Conservation (phyloP, 2,888 invertebrate species). For the Lobophora halterata region DNA sequence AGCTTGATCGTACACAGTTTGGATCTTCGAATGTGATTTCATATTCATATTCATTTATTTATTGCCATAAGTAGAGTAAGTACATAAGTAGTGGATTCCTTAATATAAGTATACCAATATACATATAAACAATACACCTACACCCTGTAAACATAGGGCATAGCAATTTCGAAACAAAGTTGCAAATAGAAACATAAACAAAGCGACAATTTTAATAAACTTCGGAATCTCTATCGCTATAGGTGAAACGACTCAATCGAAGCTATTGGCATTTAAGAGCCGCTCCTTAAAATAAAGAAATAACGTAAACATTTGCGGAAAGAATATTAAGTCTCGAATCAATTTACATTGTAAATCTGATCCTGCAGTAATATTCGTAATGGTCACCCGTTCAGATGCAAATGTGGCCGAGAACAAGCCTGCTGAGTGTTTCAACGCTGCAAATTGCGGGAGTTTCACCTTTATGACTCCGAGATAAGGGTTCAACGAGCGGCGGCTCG, state of each 20-base stretch:
- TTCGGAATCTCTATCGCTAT: constrained; percentile 2
- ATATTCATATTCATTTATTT: too few species aligned
- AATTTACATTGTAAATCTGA: constrained; percentile 24
- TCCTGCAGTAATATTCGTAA: constrained; percentile 25
- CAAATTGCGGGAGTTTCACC: constrained; percentile 19
- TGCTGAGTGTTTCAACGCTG: constrained; percentile 15
- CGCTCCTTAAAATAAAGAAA: constrained; percentile 12
- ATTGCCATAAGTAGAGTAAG: too few species aligned
- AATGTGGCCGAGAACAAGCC: constrained; percentile 37
- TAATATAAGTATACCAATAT: too few species aligned
- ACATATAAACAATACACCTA: too few species aligned
- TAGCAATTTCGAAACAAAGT: constrained; percentile 6
- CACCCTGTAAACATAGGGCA: too few species aligned
- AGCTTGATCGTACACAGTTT: not conserved
- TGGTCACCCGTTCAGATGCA: constrained; percentile 43
- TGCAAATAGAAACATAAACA: constrained; percentile 7
- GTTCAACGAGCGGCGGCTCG: constrained; percentile 17
- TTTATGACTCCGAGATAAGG: constrained; percentile 17
- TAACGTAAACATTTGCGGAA: constrained; percentile 9
- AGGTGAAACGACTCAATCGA: constrained; percentile 1
- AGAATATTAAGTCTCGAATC: constrained; percentile 13
- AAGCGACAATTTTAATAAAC: not conserved
- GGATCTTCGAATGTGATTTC: not conserved
- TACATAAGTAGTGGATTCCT: too few species aligned
- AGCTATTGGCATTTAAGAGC: not conserved